phyloP scores from a whole-genome alignment of 2,113 vertebrate species.

The Sylvia atricapilla region DNA sequence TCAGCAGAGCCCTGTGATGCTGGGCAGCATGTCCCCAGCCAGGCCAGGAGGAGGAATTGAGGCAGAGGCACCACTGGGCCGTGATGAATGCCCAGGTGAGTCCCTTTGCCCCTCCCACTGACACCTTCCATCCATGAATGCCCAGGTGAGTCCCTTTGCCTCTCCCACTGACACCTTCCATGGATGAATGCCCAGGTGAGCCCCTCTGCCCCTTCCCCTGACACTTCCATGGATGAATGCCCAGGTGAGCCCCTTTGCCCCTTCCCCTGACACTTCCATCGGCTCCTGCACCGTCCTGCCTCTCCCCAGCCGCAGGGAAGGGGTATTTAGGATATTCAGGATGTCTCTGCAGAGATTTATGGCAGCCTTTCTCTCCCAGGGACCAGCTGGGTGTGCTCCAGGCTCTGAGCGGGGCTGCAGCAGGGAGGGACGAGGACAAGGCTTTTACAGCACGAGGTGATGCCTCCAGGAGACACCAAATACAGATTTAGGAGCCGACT shows the following conservation, averaged over 20 bases:
- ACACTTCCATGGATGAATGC: no score
- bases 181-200: neutral
- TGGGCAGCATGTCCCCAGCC: neutral
- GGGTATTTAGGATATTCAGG: no score
- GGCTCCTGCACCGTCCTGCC: neutral
- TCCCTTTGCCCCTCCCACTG: neutral
- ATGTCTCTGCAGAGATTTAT: neutral
- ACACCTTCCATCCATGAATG: neutral
- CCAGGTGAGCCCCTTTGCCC: no score
- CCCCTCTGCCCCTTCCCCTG: no score
- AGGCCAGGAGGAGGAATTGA: neutral
- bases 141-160: neutral
- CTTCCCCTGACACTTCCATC: no score
- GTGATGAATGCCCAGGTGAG: neutral
- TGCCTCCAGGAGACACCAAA: neutral
- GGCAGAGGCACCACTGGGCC: neutral
- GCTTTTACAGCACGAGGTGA: neutral
- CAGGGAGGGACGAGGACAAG: neutral
- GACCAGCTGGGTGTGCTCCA: neutral
- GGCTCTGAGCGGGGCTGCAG: fast-evolving
- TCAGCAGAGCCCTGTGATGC: neutral
- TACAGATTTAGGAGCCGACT: neutral
- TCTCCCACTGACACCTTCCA: fast-evolving
- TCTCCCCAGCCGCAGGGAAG: neutral
- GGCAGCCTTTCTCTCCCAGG: neutral